phyloP scores from a whole-genome alignment of 2,888 invertebrate genomes.

The Drosophila multiciliata region DNA sequence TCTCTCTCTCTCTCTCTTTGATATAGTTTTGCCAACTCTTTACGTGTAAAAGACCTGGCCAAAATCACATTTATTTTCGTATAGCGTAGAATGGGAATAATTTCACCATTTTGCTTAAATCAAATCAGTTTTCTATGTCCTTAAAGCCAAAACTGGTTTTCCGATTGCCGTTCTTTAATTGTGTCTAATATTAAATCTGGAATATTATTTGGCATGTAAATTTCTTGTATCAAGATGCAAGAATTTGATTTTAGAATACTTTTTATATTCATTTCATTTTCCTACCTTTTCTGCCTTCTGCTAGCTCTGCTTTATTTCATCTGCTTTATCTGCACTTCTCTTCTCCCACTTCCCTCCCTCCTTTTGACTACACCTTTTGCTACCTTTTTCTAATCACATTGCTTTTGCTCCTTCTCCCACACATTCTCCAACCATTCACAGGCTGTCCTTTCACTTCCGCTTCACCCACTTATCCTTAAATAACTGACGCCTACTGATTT shows the following conservation, averaged over 20 bases:
- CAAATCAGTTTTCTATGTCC: neutral
- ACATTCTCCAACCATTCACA: neutral
- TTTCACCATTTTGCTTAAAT: neutral
- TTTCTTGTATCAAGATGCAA: neutral
- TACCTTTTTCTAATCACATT: neutral
- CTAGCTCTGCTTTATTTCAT: neutral
- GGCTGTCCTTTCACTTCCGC: neutral
- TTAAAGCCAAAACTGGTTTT: neutral
- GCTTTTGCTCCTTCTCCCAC: neutral
- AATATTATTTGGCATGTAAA: neutral
- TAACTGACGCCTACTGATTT: conserved; percentile 24
- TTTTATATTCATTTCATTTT: neutral
- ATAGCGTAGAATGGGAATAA: neutral
- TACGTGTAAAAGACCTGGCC: neutral
- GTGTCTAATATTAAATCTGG: neutral
- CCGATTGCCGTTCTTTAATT: neutral
- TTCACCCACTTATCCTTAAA: conserved; percentile 1
- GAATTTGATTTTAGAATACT: neutral
- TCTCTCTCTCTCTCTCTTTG: rapidly evolving
- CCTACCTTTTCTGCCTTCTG: neutral
- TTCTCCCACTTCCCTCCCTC: neutral
- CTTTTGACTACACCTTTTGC: neutral
- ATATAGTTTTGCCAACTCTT: neutral
- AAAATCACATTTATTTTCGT: neutral
- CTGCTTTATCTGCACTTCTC: neutral